Base-by-base conservation (phyloP, 1,140 invertebrate species). In the Phthorimaea operculella region DNA sequence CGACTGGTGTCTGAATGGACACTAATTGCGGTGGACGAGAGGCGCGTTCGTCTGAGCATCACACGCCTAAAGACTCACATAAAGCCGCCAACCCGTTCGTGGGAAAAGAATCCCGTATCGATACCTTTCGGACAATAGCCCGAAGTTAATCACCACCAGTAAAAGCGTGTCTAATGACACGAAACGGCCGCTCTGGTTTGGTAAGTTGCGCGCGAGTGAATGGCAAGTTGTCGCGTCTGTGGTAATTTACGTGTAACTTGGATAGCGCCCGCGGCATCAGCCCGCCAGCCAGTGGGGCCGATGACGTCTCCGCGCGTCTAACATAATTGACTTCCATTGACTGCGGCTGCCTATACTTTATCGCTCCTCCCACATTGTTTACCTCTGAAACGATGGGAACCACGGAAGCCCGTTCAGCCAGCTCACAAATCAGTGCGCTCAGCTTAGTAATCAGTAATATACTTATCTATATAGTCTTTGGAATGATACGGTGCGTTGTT, bases 271-370 rank as follows among this genome's bases (percentile, higher is more conserved):
- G 49, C 39, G 39, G 39, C 6, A 6, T 28, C 21, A n/a, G 36
- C 44, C 12, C 44, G 44, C 14, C 39, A 28, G 21, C 21, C 21
- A 28, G 50, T 62, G 56, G 54, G 56, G 53, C 60, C 60, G 56
- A 60, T 69, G 72, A 74, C 64, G 67, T 68, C 63, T 70, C 59
- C 56, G 57, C 44, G n/a, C 12, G 59, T 63, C 62, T 58, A 59
- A 67, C 68, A 68, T 68, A 76, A 77, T 77, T 74, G 75, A 67
- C 68, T 68, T 54, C 67, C 69, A 74, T 79, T 79, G 71, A 72
- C 66, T 66, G 62, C 63, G 54, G 16, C 44, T 47, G 44, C 16
- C n/a, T 48, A 52, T 44, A 47, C 52, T 64, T 28, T 28, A 59
- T 61, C 59, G 54, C 62, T 66, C 63, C 64, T 55, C 62, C 39